A percentile compares a stretch with the other conserved stretches of the same genome.
These are phyloP conservation scores for Oscheius sp. DNA, from an alignment of 1,140 invertebrate genomes.

Conservation along the genomic window DNA sequence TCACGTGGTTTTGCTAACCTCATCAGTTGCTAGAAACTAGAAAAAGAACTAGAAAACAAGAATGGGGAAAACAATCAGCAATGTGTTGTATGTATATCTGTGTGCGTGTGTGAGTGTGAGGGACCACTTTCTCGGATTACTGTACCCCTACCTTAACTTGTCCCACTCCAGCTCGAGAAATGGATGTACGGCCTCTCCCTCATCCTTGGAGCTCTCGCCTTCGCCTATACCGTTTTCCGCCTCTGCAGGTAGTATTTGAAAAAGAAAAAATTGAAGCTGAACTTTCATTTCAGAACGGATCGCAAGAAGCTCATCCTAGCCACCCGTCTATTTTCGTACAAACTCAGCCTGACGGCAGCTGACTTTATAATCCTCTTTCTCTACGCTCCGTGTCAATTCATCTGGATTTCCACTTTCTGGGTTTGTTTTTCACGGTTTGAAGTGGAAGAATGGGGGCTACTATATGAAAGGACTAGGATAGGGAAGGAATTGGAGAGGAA, in stretches of 20 bases:
- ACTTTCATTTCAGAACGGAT: slow-evolving; percentile 5
- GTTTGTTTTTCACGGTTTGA: no score
- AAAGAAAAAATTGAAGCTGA: neutral
- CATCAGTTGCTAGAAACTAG: no score
- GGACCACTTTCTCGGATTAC: no score
- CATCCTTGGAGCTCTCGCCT: slow-evolving; percentile 11
- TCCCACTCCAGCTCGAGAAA: slow-evolving; percentile 23
- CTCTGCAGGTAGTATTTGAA: neutral
- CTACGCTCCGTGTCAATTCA: slow-evolving; percentile 31
- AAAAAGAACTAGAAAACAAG: neutral
- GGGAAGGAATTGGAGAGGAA: no score
- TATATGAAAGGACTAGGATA: no score
- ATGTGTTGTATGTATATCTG: no score
- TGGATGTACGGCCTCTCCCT: slow-evolving; percentile 29
- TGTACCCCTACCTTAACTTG: no score
- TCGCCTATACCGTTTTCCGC: slow-evolving; percentile 19
- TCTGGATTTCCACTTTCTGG: slow-evolving; percentile 33
- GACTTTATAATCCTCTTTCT: slow-evolving; percentile 32
- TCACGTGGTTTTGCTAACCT: no score
- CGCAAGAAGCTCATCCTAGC: slow-evolving; percentile 23
- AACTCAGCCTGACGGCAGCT: slow-evolving; percentile 27
- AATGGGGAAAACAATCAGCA: no score
- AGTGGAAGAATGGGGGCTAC: no score
- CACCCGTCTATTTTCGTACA: slow-evolving; percentile 25
- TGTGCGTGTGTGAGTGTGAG: no score